A percentile compares a stretch with the other conserved stretches of the same genome.
phyloP scores from a whole-genome alignment of 2,888 invertebrate species.

The Caradrina kadenii region DNA sequence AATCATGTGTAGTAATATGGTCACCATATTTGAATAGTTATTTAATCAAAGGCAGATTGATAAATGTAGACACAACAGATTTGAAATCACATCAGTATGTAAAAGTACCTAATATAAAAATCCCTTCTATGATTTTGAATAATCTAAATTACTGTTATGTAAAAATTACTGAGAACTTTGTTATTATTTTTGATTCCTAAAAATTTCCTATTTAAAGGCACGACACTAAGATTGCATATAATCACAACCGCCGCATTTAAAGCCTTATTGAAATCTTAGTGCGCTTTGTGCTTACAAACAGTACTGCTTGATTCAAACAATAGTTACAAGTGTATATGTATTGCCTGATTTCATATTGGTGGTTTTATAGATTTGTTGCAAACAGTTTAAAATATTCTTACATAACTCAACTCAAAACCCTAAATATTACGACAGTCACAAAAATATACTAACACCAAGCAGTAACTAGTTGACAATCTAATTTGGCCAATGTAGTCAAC shows the following conservation, averaged over 20 bases:
- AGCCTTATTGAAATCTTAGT: conserved; percentile 71
- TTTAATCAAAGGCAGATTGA: conserved; percentile 10
- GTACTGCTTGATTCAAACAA: conserved; percentile 59
- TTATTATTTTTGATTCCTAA: conserved; percentile 29
- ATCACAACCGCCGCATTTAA: conserved; percentile 83
- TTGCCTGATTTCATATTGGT: conserved; percentile 30
- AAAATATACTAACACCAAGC: conserved; percentile 47
- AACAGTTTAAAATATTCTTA: conserved; percentile 16
- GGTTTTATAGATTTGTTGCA: conserved; percentile 19
- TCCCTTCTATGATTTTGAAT: conserved; percentile 24
- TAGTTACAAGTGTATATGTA: conserved; percentile 45
- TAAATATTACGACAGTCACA: conserved; percentile 52
- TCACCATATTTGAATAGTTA: conserved; percentile 3
- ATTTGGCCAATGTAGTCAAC: conserved; percentile 49
- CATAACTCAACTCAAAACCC: conserved; percentile 32
- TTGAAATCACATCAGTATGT: conserved; percentile 21
- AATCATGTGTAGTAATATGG: neutral
- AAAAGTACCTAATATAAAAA: conserved; percentile 4
- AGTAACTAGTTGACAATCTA: conserved; percentile 40
- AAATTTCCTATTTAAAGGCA: conserved; percentile 45
- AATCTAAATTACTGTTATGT: conserved; percentile 11
- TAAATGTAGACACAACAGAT: conserved; percentile 26
- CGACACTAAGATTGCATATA: conserved; percentile 71
- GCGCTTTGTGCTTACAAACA: conserved; percentile 75
- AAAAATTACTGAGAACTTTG: conserved; percentile 3